Evolutionary conservation across 1,140 invertebrate species (phyloP).

Genomic region (Adoxophyes honmai): DNA sequence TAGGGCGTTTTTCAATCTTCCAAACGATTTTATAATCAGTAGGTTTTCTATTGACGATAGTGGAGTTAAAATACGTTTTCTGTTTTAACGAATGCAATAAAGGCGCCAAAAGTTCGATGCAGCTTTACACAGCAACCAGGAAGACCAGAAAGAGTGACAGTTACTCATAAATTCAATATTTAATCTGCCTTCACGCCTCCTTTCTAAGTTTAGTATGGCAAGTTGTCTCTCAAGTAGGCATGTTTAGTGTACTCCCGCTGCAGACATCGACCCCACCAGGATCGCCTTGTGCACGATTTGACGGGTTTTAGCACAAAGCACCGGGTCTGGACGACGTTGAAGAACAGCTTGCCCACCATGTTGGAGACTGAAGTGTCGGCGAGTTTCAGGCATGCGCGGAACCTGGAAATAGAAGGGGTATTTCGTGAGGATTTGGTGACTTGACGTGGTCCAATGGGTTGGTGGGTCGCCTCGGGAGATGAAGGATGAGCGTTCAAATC

Average conservation of each 20-base stretch:
- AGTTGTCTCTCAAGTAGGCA: slow-evolving; percentile 86
- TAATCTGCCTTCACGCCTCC: background rate
- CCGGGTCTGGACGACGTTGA: slow-evolving; percentile 94
- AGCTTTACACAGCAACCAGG: too few relatives aligned
- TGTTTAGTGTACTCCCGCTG: slow-evolving; percentile 83
- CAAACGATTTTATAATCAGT: too few relatives aligned
- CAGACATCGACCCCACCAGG: slow-evolving; percentile 91
- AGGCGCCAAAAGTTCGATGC: too few relatives aligned
- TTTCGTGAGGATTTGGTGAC: background rate
- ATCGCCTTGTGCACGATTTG: slow-evolving; percentile 84
- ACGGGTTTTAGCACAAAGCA: slow-evolving; percentile 92
- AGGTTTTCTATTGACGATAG: too few relatives aligned
- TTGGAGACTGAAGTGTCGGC: slow-evolving; percentile 90
- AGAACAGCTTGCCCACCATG: slow-evolving; percentile 95
- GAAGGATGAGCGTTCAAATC: too few relatives aligned
- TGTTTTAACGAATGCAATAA: too few relatives aligned
- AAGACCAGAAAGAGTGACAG: too few relatives aligned
- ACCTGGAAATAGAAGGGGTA: slow-evolving; percentile 80
- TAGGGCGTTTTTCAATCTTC: too few relatives aligned
- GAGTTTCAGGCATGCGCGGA: slow-evolving; percentile 93
- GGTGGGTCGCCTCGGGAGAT: too few relatives aligned
- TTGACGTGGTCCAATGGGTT: too few relatives aligned
- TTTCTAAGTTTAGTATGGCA: slow-evolving; percentile 48
- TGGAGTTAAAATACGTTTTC: too few relatives aligned
- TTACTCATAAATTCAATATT: too few relatives aligned